Base-by-base conservation (phyloP, 2,888 invertebrate species). In the Atethmia centrago region DNA sequence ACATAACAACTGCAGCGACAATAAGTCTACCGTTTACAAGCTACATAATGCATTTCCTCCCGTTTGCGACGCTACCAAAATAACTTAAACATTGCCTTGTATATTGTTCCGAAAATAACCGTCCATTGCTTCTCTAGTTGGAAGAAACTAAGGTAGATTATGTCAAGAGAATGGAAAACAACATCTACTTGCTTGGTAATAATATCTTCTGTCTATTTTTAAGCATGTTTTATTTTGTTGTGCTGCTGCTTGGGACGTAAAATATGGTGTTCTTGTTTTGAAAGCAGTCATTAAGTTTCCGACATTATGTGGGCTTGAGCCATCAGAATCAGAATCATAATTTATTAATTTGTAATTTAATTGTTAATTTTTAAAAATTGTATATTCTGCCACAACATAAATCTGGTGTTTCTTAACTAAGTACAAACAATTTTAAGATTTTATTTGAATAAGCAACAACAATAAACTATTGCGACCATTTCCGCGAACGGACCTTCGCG, bases 21-120 rank as follows among this genome's bases (percentile, higher is more conserved):
- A 55, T 71, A 61, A 61, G 56, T 63, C 62, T 51, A 58, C 36
- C 49, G 58, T 74, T 77, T 80, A 80, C 76, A 74, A 77, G 75
- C 80, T 63, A 49, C 80, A 77, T 77, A 74, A 74, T 77, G 77
- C 58, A 80, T 63, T 80, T 74, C 25, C 42, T 45, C 28, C 59
- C 51, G 45, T 61, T 73, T 40, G 5, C 45, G 25, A 45, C 40
- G 75, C 49, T 63, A 63, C 80, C 56, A 58, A 77, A 74, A 58
- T 77, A 80, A 74, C 80, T 80, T 31, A 63, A 63, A 63, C 63
- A 63, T 74, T 51, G 51, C 51, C 56, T 63, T 62, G 63, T 74
- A 63, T 62, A 56, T 28, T 56, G 56, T 49, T 47, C 28, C 21
- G 45, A 74, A 74, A 80, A 80, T 74, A 72, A 71, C 66, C 56